Percentiles rank a stretch among this genome's conserved stretches.
Conservation (phyloP, 2,797 vertebrate species). For the Nannoperca obscura region DNA sequence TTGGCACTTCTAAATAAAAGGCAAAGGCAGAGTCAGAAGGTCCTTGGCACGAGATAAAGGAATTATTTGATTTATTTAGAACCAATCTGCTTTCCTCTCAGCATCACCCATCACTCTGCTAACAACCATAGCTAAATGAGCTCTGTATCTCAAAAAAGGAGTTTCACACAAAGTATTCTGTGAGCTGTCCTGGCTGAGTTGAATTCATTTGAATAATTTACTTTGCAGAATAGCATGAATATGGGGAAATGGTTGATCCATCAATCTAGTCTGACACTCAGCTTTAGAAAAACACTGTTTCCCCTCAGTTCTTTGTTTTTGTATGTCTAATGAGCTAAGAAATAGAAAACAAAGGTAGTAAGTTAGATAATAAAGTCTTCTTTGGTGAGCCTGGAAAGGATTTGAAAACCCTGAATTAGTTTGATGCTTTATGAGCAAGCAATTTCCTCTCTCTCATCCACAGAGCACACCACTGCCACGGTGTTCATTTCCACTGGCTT, state of each 20-base stretch:
- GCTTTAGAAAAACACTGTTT: slow-evolving; percentile 60
- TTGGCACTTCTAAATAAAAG: slow-evolving; percentile 30
- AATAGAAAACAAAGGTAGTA: slow-evolving; percentile 58
- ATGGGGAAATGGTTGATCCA: slow-evolving; percentile 76
- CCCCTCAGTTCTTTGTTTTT: slow-evolving; percentile 61
- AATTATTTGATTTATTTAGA: slow-evolving; percentile 68
- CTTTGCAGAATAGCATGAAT: slow-evolving; percentile 65
- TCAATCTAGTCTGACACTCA: slow-evolving; percentile 70
- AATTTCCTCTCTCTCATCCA: slow-evolving; percentile 79
- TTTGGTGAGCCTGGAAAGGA: slow-evolving; percentile 63
- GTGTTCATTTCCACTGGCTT: slow-evolving; percentile 78
- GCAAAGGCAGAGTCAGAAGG: slow-evolving; percentile 32
- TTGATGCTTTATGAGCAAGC: slow-evolving; percentile 67
- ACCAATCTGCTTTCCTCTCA: slow-evolving; percentile 59
- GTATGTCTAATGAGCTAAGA: slow-evolving; percentile 56
- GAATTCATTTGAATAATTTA: slow-evolving; percentile 86
- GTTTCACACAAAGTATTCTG: slow-evolving; percentile 69
- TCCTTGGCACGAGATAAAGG: slow-evolving; percentile 56
- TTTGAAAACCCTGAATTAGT: slow-evolving; percentile 64
- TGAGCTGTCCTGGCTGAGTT: slow-evolving; percentile 61
- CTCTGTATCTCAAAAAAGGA: slow-evolving; percentile 66
- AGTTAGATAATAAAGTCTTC: slow-evolving; percentile 66
- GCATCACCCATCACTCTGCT: slow-evolving; percentile 67
- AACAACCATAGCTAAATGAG: slow-evolving; percentile 74
- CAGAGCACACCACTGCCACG: slow-evolving; percentile 60